These are phyloP conservation scores for Colinus virginianus DNA, from an alignment of 2,113 vertebrate species.

Conservation along the genomic window DNA sequence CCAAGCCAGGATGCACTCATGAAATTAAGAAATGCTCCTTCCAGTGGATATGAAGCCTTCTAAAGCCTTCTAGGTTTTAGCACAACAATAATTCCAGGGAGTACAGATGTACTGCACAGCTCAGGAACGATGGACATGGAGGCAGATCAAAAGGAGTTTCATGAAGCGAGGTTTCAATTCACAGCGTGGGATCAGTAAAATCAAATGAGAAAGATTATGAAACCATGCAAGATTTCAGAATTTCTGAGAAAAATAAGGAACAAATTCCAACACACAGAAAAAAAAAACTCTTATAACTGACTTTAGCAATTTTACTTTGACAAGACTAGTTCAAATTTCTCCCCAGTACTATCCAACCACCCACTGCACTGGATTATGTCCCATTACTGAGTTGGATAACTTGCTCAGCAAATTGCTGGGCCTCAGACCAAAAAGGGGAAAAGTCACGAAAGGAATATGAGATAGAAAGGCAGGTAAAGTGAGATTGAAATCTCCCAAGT, in stretches of 20 bases:
- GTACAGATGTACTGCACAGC: neutral
- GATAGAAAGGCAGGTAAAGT: neutral
- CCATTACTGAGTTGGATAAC: neutral
- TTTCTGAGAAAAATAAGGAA: neutral
- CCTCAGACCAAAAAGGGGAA: neutral
- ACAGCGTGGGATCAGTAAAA: neutral
- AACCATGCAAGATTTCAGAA: neutral
- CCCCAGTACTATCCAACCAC: neutral
- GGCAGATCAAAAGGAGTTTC: neutral
- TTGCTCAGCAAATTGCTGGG: constrained; percentile 46
- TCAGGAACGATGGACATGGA: neutral
- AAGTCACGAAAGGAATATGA: constrained; percentile 1
- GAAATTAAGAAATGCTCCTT: neutral
- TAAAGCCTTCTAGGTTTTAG: neutral
- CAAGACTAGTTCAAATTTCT: constrained; percentile 14
- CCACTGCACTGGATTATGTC: constrained; percentile 16
- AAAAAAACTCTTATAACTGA: neutral
- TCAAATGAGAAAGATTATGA: neutral
- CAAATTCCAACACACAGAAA: neutral
- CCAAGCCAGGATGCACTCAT: neutral
- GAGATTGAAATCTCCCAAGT: neutral
- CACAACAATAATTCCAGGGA: neutral
- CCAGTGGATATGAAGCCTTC: neutral
- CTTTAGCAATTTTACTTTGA: neutral
- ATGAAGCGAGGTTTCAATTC: neutral